A percentile compares a stretch with the other conserved stretches of the same genome.
Evolutionary conservation across 2,797 vertebrate species (phyloP).

Genomic region (Melanotaenia pygmaea): DNA sequence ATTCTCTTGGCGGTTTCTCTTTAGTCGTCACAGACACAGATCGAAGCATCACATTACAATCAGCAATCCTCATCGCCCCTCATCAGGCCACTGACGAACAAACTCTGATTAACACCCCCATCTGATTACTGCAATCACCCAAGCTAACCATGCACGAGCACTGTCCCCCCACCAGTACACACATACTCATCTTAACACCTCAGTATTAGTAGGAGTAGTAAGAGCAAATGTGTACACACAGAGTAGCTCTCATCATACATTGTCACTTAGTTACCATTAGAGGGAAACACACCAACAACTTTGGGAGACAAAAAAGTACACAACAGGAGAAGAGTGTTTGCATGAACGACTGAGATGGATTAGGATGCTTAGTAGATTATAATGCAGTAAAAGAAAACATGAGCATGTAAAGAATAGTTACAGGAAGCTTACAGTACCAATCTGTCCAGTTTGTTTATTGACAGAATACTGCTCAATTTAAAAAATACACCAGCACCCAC

Average conservation of each 20-base stretch:
- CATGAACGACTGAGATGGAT: slow-evolving; percentile 11
- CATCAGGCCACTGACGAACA: slow-evolving; percentile 86
- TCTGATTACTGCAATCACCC: slow-evolving; percentile 88
- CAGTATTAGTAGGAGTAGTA: slow-evolving; percentile 25
- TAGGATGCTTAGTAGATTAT: slow-evolving; percentile 9
- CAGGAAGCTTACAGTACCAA: slow-evolving; percentile 19
- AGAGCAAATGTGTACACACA: slow-evolving; percentile 34
- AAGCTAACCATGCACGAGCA: slow-evolving; percentile 62
- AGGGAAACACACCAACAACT: slow-evolving; percentile 38
- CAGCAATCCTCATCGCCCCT: slow-evolving; percentile 81
- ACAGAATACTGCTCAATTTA: slow-evolving; percentile 27
- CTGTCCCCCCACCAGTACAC: slow-evolving; percentile 58
- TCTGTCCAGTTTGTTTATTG: slow-evolving; percentile 14
- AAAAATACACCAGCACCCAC: slow-evolving; percentile 8
- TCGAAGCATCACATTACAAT: slow-evolving; percentile 85
- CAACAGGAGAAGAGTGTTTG: slow-evolving; percentile 4
- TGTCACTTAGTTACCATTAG: slow-evolving; percentile 38
- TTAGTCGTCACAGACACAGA: slow-evolving; percentile 64
- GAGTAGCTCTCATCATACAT: slow-evolving; percentile 48
- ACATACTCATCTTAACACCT: slow-evolving; percentile 36
- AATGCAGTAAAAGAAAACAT: slow-evolving; percentile 17
- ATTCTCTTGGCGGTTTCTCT: slow-evolving; percentile 69
- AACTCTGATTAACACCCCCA: slow-evolving; percentile 86
- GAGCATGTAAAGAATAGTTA: slow-evolving; percentile 8
- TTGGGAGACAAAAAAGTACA: slow-evolving; percentile 31